These are phyloP conservation scores for Octomys mimax DNA, from an alignment of 2,797 vertebrate genomes.

Conservation along the genomic window DNA sequence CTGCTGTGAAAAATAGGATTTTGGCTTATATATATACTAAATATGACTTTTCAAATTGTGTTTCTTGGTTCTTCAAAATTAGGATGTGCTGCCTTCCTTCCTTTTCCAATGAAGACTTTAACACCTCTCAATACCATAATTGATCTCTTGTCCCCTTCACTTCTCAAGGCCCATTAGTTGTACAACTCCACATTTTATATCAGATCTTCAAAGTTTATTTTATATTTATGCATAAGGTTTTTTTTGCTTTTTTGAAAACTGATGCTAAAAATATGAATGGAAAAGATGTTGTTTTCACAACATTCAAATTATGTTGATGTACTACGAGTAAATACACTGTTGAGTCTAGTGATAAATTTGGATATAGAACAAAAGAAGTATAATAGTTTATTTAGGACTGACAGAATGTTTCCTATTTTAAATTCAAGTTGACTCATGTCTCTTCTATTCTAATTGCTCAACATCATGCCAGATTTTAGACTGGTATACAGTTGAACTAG, in stretches of 20 bases:
- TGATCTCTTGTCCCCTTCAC: not conserved
- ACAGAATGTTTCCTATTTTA: not conserved
- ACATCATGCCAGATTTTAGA: not conserved
- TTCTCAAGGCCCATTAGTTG: not conserved
- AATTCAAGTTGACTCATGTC: not conserved
- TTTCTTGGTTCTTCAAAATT: not conserved
- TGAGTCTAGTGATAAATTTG: not conserved
- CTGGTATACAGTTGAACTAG: not conserved
- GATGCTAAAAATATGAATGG: not conserved
- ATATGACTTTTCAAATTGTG: not conserved
- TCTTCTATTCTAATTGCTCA: not conserved
- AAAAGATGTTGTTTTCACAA: not conserved
- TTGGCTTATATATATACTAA: not conserved
- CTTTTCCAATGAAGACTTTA: not conserved
- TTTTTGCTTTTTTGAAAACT: not conserved
- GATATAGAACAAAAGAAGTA: not conserved
- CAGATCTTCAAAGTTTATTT: not conserved
- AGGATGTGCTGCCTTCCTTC: not conserved
- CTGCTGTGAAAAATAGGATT: not conserved
- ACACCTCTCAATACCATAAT: rapidly evolving
- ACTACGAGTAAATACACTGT: not conserved
- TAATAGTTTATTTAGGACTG: not conserved
- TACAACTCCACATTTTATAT: not conserved
- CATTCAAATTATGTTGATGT: not conserved
- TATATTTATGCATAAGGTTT: not conserved